A percentile compares a stretch with the other conserved stretches of the same genome.
These are phyloP conservation scores for Spea hammondii DNA, from an alignment of 2,797 vertebrate species.

Conservation along the genomic window DNA sequence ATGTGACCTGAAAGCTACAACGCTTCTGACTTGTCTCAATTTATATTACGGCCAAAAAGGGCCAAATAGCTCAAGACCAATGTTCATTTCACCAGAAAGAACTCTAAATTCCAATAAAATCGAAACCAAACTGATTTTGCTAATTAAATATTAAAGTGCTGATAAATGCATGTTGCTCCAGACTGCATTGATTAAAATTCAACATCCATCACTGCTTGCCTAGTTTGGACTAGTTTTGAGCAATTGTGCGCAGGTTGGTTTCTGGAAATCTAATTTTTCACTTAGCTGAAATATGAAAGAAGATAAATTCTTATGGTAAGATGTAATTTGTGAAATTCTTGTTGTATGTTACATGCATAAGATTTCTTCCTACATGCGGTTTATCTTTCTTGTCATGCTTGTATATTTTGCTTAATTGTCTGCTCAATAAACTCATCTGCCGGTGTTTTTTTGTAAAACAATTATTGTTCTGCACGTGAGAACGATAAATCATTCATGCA, in stretches of 20 bases:
- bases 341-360: neutral
- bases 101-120: conserved; percentile 31
- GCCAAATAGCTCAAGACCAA: no score
- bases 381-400: neutral
- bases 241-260: neutral
- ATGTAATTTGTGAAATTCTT: neutral
- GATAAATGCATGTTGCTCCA: conserved; percentile 30
- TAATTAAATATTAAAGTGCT: conserved; percentile 49
- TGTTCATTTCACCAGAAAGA: conserved; percentile 28
- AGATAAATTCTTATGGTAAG: no score
- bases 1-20: no score
- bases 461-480: no score
- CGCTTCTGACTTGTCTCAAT: no score
- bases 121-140: conserved; percentile 40
- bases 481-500: no score
- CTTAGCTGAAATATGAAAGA: neutral
- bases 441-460: no score
- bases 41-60: no score
- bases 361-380: neutral
- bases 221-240: neutral
- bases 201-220: conserved; percentile 11
- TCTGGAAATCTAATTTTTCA: neutral
- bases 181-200: conserved; percentile 35
- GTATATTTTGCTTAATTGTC: no score
- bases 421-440: no score